Evolutionary conservation across 2,113 vertebrate species (phyloP), one percentile per base, ranked within the genome.

Genomic region (Phrynosoma blainvillii): DNA sequence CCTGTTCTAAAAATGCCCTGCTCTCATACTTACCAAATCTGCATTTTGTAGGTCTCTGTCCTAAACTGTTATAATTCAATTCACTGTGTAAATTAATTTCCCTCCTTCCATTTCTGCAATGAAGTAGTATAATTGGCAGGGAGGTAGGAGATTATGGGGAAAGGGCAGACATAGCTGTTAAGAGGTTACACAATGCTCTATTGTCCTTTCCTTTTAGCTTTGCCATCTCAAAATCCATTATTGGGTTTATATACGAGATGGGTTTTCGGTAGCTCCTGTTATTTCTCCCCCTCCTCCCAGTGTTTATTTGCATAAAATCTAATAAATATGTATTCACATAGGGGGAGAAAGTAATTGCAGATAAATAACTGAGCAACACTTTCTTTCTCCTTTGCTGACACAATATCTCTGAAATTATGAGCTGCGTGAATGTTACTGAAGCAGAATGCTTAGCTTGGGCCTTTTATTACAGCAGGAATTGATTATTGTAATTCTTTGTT

Each of bases 381-480:
- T 30, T 76, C 84, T 76, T 42, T 92, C 93, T 21, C 56, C 73
- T 92, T 80, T 88, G 82, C 89, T 95, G 90, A 84, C 79, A 62
- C 8, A 1, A 62, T 87, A 2, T 84, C 83, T 90, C 62, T 90
- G 90, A 87, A 90, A 93, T 95, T 92, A 95, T 76, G 91, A 82
- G n/a, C 91, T 52, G 89, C 74, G 68, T 78, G 79, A 93, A 86
- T 20, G 71, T 59, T 84, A 5, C 13, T 40, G 4, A 40, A 83
- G 91, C 86, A 92, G 85, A 89, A 85, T 89, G 92, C 90, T 90
- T 66, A 94, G 91, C 70, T 79, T 82, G 84, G 77, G 79, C 84
- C 89, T 95, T 88, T 89, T 56, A 88, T 92, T 92, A 82, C 88
- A 88, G 16, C 56, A 91, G 87, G 56, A 89, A 94, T 91, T 10